Evolutionary conservation across 2,888 invertebrate genomes (phyloP).

Genomic region (Tholera decimalis): DNA sequence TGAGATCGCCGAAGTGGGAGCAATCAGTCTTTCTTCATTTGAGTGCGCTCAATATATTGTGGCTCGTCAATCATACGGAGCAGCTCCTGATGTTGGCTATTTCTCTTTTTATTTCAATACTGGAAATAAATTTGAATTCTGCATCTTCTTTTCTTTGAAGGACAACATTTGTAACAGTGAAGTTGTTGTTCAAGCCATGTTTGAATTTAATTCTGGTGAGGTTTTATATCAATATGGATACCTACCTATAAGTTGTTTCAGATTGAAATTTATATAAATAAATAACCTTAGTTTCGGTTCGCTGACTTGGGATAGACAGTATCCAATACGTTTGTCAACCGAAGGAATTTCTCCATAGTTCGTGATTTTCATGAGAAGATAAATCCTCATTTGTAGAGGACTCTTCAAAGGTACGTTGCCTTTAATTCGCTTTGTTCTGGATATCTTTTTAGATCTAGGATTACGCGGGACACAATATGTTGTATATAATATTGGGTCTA

Average conservation of each 20-base stretch:
- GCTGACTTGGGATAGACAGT: constrained; percentile 12
- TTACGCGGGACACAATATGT: constrained; percentile 21
- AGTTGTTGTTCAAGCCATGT: constrained; percentile 16
- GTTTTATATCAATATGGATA: neutral
- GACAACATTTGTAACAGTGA: constrained; percentile 28
- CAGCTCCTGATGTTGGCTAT: constrained; percentile 74
- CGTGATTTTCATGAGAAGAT: constrained; percentile 44
- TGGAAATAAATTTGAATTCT: constrained; percentile 84
- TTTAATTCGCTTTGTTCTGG: constrained; percentile 39
- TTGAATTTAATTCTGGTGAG: constrained; percentile 4
- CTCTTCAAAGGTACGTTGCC: constrained; percentile 27
- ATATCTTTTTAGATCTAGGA: constrained; percentile 37
- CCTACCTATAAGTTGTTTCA: neutral
- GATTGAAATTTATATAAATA: constrained; percentile 4
- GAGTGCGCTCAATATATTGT: constrained; percentile 76
- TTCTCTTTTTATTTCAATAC: constrained; percentile 80
- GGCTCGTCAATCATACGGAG: constrained; percentile 84
- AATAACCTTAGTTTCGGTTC: constrained; percentile 7
- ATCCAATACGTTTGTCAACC: constrained; percentile 13
- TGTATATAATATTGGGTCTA: constrained; percentile 20
- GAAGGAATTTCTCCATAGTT: constrained; percentile 39
- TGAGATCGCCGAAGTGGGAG: constrained; percentile 81
- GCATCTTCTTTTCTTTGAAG: constrained; percentile 65
- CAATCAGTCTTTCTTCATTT: constrained; percentile 82
- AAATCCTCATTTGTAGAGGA: constrained; percentile 42